Conservation (phyloP, 1,140 invertebrate genomes). For the Drosophila nannoptera region DNA sequence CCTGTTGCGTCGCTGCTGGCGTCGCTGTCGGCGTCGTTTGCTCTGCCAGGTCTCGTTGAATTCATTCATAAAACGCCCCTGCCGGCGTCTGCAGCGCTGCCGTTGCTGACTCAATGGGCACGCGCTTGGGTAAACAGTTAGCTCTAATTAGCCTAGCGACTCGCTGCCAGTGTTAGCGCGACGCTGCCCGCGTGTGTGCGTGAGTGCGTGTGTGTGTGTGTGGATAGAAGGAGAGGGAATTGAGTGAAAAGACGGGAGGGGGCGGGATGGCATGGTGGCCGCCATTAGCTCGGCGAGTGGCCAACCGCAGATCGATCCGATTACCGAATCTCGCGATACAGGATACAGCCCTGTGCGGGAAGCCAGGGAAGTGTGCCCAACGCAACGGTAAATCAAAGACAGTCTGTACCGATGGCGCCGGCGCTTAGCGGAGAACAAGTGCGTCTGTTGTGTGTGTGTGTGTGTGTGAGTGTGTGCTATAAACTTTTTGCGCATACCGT, state of each 20-base stretch:
- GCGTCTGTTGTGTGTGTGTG: neutral
- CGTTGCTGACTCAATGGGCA: conserved; percentile 51
- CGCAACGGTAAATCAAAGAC: conserved; percentile 22
- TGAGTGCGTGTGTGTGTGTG: too few species aligned
- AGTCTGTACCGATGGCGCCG: conserved; percentile 30
- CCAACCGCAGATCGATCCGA: conserved; percentile 39
- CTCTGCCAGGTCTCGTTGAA: conserved; percentile 9
- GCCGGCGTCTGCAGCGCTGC: conserved; percentile 3
- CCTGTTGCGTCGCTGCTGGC: conserved; percentile 12
- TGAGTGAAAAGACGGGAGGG: too few species aligned
- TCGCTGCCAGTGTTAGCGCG: neutral
- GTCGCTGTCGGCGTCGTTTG: conserved; percentile 15
- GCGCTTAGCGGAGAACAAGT: conserved; percentile 7
- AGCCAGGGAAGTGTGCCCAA: conserved; percentile 32
- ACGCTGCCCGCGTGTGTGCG: neutral
- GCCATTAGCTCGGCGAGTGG: conserved; percentile 56
- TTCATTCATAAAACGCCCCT: conserved; percentile 36
- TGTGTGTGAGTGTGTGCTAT: neutral
- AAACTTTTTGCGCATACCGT: neutral
- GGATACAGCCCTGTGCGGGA: conserved; percentile 16
- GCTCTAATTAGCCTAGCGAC: conserved; percentile 8
- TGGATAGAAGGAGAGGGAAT: too few species aligned
- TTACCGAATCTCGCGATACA: conserved; percentile 29
- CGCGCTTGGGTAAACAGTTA: conserved; percentile 52
- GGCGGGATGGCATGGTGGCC: neutral